Evolutionary conservation across 2,888 invertebrate species (phyloP), one percentile per base, ranked within the genome.

Genomic region (Pachydiplax longipennis): DNA sequence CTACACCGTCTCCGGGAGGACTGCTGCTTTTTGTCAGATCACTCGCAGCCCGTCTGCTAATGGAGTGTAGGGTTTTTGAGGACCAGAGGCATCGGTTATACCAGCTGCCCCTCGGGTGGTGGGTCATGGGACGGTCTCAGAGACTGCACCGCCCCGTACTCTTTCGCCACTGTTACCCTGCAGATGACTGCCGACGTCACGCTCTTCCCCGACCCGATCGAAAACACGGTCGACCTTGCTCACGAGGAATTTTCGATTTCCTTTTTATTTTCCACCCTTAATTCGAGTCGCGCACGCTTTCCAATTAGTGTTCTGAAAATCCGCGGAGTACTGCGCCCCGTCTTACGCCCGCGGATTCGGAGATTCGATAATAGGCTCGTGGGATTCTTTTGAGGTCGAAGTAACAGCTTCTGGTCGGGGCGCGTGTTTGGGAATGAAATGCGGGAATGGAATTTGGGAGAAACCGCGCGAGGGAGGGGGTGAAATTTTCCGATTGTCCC

Each of bases 41-140:
- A 83, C 83, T 48, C 83, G 53, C 31, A 53, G 35, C 83, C 35
- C 83, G 83, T 61, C 83, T 58, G 83, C 83, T 83, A 83, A 83
- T 83, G 83, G 83, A 83, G 83, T 58, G 65, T 22, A 65, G n/a
- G 65, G 65, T 22, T 65, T 65, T 65, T 35, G 35, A 37, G 58
- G 83, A 25, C 35, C 83, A 12, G 18, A 53, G 58, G 58, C 58
- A 35, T 61, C 83, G 58, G 83, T 83, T 53, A 83, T 83, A 58
- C 35, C 83, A 4, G 15, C 53, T 58, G n/a, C 53, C 83, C 31
- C 83, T 37, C 80, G 18, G 65, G 65, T 25, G 65, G 22, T 65
- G 65, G 65, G 65, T 37, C 80, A 80, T 18, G 18, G 44, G 44
- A 44, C 44, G 10, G 10, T 35, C 65, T 13, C 80, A 1, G 22